Conservation (phyloP, 2,797 vertebrate species). For the Artibeus jamaicensis region DNA sequence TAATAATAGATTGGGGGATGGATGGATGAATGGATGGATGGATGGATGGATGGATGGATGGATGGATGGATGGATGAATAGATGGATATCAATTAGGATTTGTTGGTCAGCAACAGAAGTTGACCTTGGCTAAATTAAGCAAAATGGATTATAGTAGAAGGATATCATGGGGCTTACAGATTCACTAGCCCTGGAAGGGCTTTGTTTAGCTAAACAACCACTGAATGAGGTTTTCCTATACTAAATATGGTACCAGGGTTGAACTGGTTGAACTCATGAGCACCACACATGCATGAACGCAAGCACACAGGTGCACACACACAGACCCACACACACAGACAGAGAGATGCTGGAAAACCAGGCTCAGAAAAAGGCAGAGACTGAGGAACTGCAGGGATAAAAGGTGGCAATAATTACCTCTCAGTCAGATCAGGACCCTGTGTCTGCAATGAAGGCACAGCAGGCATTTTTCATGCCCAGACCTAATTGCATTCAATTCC, state of each 20-base stretch:
- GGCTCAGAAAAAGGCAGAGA: neutral
- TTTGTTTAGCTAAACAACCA: neutral
- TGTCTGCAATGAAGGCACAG: neutral
- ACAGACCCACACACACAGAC: neutral
- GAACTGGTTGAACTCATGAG: neutral
- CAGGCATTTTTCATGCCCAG: neutral
- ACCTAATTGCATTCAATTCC: neutral
- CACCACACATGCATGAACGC: neutral
- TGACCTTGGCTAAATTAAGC: slow-evolving; percentile 7
- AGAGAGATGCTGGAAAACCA: neutral
- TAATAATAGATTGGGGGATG: neutral
- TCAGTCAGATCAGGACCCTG: neutral
- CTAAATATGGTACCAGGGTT: neutral
- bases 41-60: neutral
- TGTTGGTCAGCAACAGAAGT: neutral
- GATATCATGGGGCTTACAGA: neutral
- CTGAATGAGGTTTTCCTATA: neutral
- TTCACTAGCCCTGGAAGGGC: neutral
- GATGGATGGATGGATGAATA: neutral
- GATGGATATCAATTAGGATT: neutral
- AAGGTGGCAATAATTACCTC: neutral
- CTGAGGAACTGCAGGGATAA: neutral
- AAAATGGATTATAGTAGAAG: neutral
- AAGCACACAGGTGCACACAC: neutral
- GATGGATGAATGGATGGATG: neutral